These are phyloP conservation scores for Mylabris phalerata DNA, from an alignment of 1,140 invertebrate genomes.

Conservation along the genomic window DNA sequence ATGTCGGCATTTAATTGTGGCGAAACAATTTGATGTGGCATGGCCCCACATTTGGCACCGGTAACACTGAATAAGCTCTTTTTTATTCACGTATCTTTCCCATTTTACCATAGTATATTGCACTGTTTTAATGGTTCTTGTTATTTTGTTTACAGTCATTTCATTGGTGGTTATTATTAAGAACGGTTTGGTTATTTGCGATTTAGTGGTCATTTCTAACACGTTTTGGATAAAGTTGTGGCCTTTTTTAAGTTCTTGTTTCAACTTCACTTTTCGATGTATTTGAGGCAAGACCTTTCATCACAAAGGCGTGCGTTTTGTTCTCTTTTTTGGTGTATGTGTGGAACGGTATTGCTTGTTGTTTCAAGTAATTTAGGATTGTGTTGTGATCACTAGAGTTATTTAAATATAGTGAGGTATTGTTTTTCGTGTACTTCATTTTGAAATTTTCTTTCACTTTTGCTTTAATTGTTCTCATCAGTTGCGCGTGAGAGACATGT, in stretches of 20 bases:
- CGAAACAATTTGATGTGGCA: conserved; percentile 30
- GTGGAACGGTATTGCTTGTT: not conserved
- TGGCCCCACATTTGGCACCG: conserved; percentile 39
- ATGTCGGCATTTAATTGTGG: conserved; percentile 33
- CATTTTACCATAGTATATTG: conserved; percentile 8
- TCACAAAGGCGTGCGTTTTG: not conserved
- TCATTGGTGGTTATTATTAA: conserved; percentile 3
- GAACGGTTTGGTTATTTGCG: not conserved
- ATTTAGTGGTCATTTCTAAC: not conserved
- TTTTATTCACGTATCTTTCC: conserved; percentile 27
- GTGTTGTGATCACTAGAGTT: not conserved
- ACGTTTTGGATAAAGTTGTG: not conserved
- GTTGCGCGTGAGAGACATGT: not conserved
- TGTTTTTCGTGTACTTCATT: not conserved
- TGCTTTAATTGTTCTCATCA: not conserved
- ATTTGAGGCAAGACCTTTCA: not conserved
- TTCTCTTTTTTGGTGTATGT: not conserved
- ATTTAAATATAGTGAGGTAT: not conserved
- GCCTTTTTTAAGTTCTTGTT: not conserved
- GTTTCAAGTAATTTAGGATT: not conserved
- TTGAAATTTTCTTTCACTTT: not conserved
- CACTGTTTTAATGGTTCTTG: not conserved
- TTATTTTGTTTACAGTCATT: not conserved
- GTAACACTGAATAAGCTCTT: conserved; percentile 30
- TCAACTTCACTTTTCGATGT: not conserved